phyloP scores from a whole-genome alignment of 35 echinoderm and acorn worm species.

The Stichopus chloronotus region DNA sequence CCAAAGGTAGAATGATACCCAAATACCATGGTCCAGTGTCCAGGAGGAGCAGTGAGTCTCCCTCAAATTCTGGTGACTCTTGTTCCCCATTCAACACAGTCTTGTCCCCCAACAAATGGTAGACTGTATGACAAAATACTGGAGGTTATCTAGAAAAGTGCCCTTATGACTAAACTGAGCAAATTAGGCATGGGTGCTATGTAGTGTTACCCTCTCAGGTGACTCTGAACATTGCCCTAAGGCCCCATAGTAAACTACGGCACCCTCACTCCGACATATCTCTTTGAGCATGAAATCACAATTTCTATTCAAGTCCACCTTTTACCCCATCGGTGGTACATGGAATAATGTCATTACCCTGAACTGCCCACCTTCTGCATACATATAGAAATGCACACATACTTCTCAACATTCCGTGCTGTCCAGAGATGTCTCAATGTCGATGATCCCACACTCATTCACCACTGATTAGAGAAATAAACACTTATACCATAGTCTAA shows the following conservation, averaged over 20 bases:
- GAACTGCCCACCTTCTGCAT: background rate
- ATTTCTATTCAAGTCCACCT: background rate
- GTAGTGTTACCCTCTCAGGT: background rate
- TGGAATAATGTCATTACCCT: background rate
- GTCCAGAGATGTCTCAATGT: too few relatives aligned
- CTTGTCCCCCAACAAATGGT: slow-evolving; percentile 20
- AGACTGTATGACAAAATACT: background rate
- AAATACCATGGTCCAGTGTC: background rate
- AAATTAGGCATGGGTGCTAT: background rate
- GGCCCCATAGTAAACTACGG: background rate
- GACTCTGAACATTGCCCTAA: background rate
- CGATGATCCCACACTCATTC: too few relatives aligned
- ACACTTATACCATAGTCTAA: too few relatives aligned
- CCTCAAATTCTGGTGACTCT: background rate
- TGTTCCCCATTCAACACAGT: background rate
- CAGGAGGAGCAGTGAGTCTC: background rate
- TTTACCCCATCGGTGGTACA: background rate
- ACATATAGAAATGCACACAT: background rate
- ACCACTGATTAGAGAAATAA: too few relatives aligned
- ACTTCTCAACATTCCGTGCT: too few relatives aligned
- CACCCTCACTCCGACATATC: background rate
- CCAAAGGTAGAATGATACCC: background rate
- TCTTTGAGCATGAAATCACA: background rate
- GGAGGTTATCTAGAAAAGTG: background rate
- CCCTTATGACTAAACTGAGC: background rate